These are phyloP conservation scores for Malthinus flaveolus DNA, from an alignment of 2,888 invertebrate genomes.

Conservation along the genomic window DNA sequence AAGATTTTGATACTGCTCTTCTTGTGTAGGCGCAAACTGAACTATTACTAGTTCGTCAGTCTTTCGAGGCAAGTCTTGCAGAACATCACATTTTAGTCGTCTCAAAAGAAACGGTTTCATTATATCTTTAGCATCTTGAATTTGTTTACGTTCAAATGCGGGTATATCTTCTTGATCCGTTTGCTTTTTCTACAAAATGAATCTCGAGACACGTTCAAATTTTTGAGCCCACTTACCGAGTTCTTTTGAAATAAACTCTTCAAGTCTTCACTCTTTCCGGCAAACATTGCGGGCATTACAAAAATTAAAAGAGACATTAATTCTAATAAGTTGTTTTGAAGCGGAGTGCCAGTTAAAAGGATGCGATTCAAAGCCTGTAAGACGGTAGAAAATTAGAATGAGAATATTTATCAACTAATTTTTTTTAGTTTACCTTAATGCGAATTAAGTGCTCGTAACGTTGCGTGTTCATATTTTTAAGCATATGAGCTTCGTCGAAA, in stretches of 20 bases:
- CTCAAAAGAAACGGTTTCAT: slow-evolving; percentile 95
- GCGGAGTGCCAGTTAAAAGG: slow-evolving; percentile 91
- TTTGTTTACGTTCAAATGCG: slow-evolving; percentile 86
- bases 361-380: slow-evolving; percentile 80
- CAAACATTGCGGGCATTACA: slow-evolving; percentile 95
- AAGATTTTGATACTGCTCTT: slow-evolving; percentile 74
- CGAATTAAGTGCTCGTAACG: slow-evolving; percentile 86
- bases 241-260: slow-evolving; percentile 86
- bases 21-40: slow-evolving; percentile 73
- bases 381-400: too few species aligned
- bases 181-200: slow-evolving; percentile 57
- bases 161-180: slow-evolving; percentile 65
- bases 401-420: background rate
- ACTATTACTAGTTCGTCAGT: slow-evolving; percentile 69
- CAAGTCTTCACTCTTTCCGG: slow-evolving; percentile 82
- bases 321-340: slow-evolving; percentile 95
- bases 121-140: slow-evolving; percentile 90
- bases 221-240: slow-evolving; percentile 56
- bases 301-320: slow-evolving; percentile 94
- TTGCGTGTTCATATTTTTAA: slow-evolving; percentile 95
- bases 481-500: slow-evolving; percentile 97
- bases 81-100: slow-evolving; percentile 83
- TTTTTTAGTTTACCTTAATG: slow-evolving; percentile 59
- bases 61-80: slow-evolving; percentile 84
- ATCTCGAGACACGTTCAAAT: background rate